Evolutionary conservation across 2,888 invertebrate genomes (phyloP).

Genomic region (Nematopogon swammerdamellus): DNA sequence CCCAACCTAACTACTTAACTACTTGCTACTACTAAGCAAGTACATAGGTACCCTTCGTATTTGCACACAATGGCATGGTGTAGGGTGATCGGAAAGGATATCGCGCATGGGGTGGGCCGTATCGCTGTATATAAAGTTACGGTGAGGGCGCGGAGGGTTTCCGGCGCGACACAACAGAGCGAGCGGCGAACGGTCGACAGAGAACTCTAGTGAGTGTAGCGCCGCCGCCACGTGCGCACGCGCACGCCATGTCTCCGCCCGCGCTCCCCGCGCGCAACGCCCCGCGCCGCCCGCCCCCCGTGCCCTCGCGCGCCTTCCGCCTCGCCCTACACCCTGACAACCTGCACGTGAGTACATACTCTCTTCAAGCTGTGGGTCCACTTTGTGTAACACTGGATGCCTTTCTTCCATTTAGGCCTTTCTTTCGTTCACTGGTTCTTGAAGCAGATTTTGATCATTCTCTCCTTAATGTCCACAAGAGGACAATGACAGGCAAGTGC

Average conservation of each 20-base stretch:
- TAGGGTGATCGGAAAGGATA: not conserved
- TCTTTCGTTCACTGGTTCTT: no score
- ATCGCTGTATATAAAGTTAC: not conserved
- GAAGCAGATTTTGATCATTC: no score
- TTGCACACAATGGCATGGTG: not conserved
- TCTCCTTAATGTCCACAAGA: no score
- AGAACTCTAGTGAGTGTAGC: slow-evolving; percentile 10
- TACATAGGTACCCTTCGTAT: not conserved
- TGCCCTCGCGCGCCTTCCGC: slow-evolving; percentile 39
- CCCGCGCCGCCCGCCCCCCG: slow-evolving; percentile 17
- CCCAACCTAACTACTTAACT: no score
- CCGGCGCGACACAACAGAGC: not conserved
- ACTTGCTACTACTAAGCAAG: no score
- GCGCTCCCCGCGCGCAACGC: slow-evolving; percentile 23
- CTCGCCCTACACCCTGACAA: slow-evolving; percentile 43
- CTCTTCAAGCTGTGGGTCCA: no score
- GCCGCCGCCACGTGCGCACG: slow-evolving; percentile 24
- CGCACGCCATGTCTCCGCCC: slow-evolving; percentile 21
- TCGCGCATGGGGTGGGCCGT: not conserved
- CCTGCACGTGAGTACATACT: slow-evolving; percentile 40
- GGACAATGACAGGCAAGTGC: no score
- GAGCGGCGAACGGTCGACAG: not conserved
- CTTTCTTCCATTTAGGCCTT: no score
- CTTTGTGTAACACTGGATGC: no score
- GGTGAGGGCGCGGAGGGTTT: not conserved